These are phyloP conservation scores for Typhlomys cinereus DNA, from an alignment of 2,113 vertebrate species.

Conservation along the genomic window DNA sequence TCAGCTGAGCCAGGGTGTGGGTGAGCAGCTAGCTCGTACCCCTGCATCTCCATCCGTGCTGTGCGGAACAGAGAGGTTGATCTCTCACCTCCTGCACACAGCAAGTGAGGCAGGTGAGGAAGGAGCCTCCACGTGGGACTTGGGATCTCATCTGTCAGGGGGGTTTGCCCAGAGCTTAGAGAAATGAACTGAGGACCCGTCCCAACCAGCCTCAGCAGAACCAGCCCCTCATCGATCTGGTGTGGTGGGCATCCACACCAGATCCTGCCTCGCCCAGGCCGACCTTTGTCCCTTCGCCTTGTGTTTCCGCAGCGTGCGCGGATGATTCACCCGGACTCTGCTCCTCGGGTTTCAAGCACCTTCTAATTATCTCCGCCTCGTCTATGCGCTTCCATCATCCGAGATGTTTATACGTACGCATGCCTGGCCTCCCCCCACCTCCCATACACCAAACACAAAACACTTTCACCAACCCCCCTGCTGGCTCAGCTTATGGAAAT, in stretches of 20 bases:
- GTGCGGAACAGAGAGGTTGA: neutral
- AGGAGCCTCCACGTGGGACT: neutral
- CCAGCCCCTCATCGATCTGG: too few species aligned
- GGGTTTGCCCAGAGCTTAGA: neutral
- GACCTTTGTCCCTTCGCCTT: neutral
- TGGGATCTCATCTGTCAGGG: too few species aligned
- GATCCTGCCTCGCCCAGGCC: neutral
- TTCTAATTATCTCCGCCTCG: neutral
- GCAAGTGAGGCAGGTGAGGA: neutral
- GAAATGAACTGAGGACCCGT: neutral
- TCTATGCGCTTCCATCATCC: neutral
- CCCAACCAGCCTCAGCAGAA: neutral
- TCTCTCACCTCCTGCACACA: neutral
- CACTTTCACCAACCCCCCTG: neutral
- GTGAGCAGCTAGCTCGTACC: neutral
- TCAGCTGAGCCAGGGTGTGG: constrained; percentile 3
- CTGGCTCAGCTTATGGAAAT: neutral
- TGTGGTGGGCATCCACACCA: neutral
- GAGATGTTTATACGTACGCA: neutral
- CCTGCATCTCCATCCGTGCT: neutral
- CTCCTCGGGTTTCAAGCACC: neutral
- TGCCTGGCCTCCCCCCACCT: neutral
- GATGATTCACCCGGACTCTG: neutral
- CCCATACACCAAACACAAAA: neutral
- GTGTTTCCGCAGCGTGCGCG: neutral